Evolutionary conservation across 2,113 vertebrate genomes (phyloP).

Genomic region (Labeo rohita): DNA sequence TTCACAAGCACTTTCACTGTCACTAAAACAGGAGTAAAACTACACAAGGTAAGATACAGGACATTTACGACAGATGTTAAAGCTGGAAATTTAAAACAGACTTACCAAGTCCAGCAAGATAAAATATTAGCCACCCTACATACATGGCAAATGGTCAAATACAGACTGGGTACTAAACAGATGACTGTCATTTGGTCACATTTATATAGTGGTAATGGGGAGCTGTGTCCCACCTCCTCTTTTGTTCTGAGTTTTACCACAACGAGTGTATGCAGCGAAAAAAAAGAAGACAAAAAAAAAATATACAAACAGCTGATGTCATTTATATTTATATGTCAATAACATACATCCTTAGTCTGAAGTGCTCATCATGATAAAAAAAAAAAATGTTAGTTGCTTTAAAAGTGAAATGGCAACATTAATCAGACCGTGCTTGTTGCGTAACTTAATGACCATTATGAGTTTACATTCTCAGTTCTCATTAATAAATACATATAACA

Average conservation of each 20-base stretch:
- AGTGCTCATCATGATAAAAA: neutral
- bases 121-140: neutral
- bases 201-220: neutral
- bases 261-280: neutral
- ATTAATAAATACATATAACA: neutral
- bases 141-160: neutral
- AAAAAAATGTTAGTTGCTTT: neutral
- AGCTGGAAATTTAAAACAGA: neutral
- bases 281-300: neutral
- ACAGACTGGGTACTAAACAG: neutral
- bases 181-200: neutral
- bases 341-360: neutral
- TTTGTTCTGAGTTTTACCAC: neutral
- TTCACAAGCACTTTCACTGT: too few relatives aligned
- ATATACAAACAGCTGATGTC: neutral
- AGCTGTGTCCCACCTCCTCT: neutral
- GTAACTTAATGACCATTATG: neutral
- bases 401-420: neutral
- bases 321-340: neutral
- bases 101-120: slow-evolving; percentile 16
- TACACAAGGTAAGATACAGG: neutral
- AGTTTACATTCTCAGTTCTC: neutral
- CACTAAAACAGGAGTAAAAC: neutral
- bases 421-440: neutral
- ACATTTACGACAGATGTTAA: neutral